Evolutionary conservation across 2,797 vertebrate species (phyloP).

Genomic region (Cheirogaleus major): DNA sequence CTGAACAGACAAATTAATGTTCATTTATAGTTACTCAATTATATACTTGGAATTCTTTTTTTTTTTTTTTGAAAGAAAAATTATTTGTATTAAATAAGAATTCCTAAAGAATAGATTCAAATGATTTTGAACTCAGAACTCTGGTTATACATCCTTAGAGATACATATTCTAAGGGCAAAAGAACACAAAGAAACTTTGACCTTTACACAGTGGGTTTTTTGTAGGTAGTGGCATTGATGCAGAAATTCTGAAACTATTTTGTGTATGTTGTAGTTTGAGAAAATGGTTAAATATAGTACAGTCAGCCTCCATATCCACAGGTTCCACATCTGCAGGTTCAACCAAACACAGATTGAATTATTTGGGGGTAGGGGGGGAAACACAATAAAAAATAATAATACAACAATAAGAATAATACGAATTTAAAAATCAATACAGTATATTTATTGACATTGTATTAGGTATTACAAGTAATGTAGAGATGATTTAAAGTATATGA

Average conservation of each 20-base stretch:
- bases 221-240: background rate
- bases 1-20: background rate
- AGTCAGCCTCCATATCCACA: background rate
- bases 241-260: background rate
- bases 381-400: background rate
- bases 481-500: background rate
- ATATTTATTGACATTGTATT: background rate
- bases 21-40: background rate
- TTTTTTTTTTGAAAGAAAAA: background rate
- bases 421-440: background rate
- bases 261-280: background rate
- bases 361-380: background rate
- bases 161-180: background rate
- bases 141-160: background rate
- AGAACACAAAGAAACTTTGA: background rate
- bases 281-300: background rate
- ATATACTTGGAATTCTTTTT: background rate
- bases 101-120: background rate
- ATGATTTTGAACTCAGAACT: background rate
- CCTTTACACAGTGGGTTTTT: background rate
- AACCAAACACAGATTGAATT: background rate
- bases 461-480: background rate
- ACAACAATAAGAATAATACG: background rate
- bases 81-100: constrained; percentile 7
- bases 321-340: background rate